Evolutionary conservation across 1,140 invertebrate species (phyloP).

Genomic region (Agraylea sexmaculata): DNA sequence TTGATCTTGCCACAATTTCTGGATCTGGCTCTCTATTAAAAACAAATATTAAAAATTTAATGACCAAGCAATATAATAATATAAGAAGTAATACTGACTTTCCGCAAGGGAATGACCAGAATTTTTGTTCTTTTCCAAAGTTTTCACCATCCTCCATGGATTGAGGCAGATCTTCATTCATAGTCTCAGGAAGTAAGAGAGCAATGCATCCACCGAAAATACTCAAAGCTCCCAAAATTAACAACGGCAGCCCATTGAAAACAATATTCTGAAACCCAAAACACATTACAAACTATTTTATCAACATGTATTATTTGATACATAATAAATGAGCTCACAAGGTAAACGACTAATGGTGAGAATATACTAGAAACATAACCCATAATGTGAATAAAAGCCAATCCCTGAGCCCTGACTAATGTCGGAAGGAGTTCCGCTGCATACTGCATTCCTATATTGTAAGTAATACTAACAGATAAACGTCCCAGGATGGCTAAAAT

Average conservation of each 20-base stretch:
- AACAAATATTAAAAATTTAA: no score
- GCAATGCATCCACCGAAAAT: constrained; percentile 59
- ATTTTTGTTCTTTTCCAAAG: constrained; percentile 65
- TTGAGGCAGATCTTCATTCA: constrained; percentile 69
- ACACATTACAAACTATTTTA: no score
- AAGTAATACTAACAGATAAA: constrained; percentile 76
- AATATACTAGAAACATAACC: constrained; percentile 73
- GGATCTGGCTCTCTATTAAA: no score
- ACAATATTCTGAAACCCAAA: constrained; percentile 46
- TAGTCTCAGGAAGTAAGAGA: constrained; percentile 70
- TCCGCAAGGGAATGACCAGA: constrained; percentile 68
- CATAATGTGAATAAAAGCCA: constrained; percentile 76
- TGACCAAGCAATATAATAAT: no score
- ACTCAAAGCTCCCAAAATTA: constrained; percentile 61
- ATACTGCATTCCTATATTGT: constrained; percentile 82
- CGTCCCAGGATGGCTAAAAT: constrained; percentile 64
- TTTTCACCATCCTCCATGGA: constrained; percentile 73
- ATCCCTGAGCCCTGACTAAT: constrained; percentile 71
- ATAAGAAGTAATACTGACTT: no score
- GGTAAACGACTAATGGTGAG: constrained; percentile 70
- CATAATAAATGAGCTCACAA: constrained; percentile 39
- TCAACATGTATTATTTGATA: no score
- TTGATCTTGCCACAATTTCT: no score
- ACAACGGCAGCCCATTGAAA: constrained; percentile 53
- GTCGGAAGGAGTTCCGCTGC: constrained; percentile 78